Base-by-base conservation (phyloP, 2,113 vertebrate species). In the Vimba vimba region DNA sequence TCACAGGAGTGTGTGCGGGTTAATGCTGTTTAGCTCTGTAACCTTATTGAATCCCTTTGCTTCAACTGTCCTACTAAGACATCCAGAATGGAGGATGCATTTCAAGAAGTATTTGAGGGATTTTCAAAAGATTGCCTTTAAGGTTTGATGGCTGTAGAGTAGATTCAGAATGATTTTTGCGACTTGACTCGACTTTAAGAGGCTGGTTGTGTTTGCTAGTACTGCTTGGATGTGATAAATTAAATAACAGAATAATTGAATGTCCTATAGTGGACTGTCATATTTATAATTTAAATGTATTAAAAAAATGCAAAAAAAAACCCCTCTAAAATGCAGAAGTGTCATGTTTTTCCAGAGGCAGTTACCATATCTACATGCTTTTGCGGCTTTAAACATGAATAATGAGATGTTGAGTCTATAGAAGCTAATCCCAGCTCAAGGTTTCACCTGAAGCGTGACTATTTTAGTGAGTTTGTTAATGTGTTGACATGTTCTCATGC, bases 371-470 rank as follows among this genome's bases (percentile, higher is more conserved):
- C 2, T 60, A 23, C 23, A 23, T 60, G 12, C 36, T 12, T 43
- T 43, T 60, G 57, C 5, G 1, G 55, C 30, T 43, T 23, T 60
- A 13, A 60, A 60, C 77, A 39, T n/a, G 77, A 23, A 60, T 60
- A 79, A 79, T 79, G 30, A 79, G 33, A 79, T 79, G 77, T 25
- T 8, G 57, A 60, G 77, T 79, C 1, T 79, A 60, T 25, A 79
- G 7, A 33, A 79, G 23, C 12, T 60, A 43, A 79, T 79, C 77
- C 11, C 3, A 60, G 77, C 77, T 60, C 77, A 79, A 79, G 77
- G 55, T 79, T 39, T 60, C 77, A 79, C 55, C 55, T 60, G 21
- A 25, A 79, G 55, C 30, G 2, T 23, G 60, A 60, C 77, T 79
- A 79, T 79, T 79, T 60, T 57, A 60, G 33, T 43, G 12, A 3